phyloP scores from a whole-genome alignment of 2,113 vertebrate genomes.

The Archilochus colubris region DNA sequence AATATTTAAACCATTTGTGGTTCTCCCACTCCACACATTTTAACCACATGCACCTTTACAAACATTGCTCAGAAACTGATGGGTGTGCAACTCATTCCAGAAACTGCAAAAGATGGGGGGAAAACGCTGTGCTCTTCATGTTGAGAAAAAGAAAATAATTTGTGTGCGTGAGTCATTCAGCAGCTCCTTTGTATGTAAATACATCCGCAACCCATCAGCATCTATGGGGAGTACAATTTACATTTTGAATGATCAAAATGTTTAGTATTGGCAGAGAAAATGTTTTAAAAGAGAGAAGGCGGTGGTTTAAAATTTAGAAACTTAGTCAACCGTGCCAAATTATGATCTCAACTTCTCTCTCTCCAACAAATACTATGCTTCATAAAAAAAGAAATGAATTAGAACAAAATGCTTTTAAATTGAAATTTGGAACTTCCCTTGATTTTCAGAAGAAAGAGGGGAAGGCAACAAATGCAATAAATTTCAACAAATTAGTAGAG shows the following conservation, averaged over 20 bases:
- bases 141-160: constrained; percentile 24
- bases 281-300: constrained; percentile 62
- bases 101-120: background rate
- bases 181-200: constrained; percentile 53
- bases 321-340: constrained; percentile 51
- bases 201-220: constrained; percentile 55
- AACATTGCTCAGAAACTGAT: background rate
- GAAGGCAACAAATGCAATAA: constrained; percentile 54
- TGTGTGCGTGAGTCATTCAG: background rate
- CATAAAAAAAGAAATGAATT: constrained; percentile 49
- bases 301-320: constrained; percentile 63
- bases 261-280: constrained; percentile 69
- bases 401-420: constrained; percentile 55
- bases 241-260: constrained; percentile 73
- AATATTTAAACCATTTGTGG: background rate
- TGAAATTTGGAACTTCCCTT: constrained; percentile 43
- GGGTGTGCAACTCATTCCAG: background rate
- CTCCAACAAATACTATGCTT: constrained; percentile 64
- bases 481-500: constrained; percentile 60
- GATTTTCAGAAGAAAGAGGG: constrained; percentile 36
- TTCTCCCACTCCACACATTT: background rate
- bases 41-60: background rate
- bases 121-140: background rate
- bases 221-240: constrained; percentile 67
- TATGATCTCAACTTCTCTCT: constrained; percentile 59